Evolutionary conservation across 2,797 vertebrate genomes (phyloP), one percentile per base, ranked within the genome.

Genomic region (Catharus ustulatus): DNA sequence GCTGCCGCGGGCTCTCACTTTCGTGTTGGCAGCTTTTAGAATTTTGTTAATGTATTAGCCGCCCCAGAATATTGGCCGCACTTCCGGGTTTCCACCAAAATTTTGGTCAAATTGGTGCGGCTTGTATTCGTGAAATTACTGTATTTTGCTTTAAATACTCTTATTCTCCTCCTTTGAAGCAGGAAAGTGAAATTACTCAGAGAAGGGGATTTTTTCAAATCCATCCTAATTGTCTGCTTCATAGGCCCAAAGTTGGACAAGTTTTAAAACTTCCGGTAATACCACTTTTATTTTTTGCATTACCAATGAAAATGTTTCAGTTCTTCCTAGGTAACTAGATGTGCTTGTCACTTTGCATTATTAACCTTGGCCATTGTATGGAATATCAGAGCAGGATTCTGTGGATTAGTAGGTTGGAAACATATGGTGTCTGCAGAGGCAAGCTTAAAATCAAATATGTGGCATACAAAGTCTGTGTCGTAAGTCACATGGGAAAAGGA

Each of bases 381-480:
- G 52, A 57, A n/a, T 13, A 59, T 64, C 22, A 30, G 64, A 80
- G 43, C 32, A 68, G 27, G 76, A n/a, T 88, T 30, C 34, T 80
- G 5, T 57, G 66, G 42, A 45, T 10, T 36, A 10, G 13, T 16
- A 51, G 17, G 6, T 51, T 38, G 29, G 54, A 75, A 71, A 59
- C 40, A 24, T 11, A 22, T 2, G 19, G 8, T 58, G 32, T 61
- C n/a, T 82, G 30, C 6, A 4, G 30, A 61, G 30, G 7, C 27
- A 57, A 57, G 7, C 45, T 54, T 62, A 40, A 54, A 71, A 32
- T 4, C 43, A 24, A 57, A 36, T 40, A 45, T 22, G 13, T 32
- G 32, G 15, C 30, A 18, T 21, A 5, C 0, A 0, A 63, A 30
- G 9, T 73, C 72, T 69, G 18, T 72, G 20, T 52, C 11, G 0